Conservation (phyloP, 2,888 invertebrate genomes). For the Rotaria socialis region DNA sequence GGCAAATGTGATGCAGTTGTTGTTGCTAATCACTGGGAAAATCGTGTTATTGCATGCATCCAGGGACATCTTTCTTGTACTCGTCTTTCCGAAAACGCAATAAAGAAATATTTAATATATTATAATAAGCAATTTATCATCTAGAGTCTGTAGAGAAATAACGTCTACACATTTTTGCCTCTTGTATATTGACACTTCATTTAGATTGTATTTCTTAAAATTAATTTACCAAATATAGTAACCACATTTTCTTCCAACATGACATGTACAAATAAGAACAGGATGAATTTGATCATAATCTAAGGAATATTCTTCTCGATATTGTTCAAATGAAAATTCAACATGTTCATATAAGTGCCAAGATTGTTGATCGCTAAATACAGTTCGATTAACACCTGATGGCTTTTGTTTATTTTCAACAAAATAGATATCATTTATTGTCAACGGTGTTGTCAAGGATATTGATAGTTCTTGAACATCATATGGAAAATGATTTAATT, state of each 20-base stretch:
- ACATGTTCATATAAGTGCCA: slow-evolving; percentile 36
- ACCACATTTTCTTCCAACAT: slow-evolving; percentile 33
- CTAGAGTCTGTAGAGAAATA: too few species aligned
- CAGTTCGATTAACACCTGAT: slow-evolving; percentile 21
- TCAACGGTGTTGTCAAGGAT: slow-evolving; percentile 14
- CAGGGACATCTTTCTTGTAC: too few species aligned
- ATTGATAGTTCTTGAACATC: slow-evolving; percentile 35
- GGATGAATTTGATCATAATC: slow-evolving; percentile 22
- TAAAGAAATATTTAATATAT: too few species aligned
- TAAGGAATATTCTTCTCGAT: slow-evolving; percentile 22
- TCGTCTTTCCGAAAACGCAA: too few species aligned
- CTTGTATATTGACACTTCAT: too few species aligned
- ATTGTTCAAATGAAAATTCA: neutral
- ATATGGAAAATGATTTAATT: slow-evolving; percentile 26
- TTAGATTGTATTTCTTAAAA: too few species aligned
- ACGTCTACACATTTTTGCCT: too few species aligned
- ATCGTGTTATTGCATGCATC: too few species aligned
- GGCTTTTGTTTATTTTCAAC: slow-evolving; percentile 9
- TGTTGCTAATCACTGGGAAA: too few species aligned
- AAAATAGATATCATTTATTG: neutral
- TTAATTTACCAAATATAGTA: slow-evolving; percentile 10
- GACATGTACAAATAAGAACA: neutral
- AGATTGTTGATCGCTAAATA: slow-evolving; percentile 20
- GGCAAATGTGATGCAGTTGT: too few species aligned
- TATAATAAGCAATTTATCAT: too few species aligned